A percentile compares a stretch with the other conserved stretches of the same genome.
Conservation (phyloP, 30 jellyfish, hydroid and myxozoan species). For the Hydra vulgaris region DNA sequence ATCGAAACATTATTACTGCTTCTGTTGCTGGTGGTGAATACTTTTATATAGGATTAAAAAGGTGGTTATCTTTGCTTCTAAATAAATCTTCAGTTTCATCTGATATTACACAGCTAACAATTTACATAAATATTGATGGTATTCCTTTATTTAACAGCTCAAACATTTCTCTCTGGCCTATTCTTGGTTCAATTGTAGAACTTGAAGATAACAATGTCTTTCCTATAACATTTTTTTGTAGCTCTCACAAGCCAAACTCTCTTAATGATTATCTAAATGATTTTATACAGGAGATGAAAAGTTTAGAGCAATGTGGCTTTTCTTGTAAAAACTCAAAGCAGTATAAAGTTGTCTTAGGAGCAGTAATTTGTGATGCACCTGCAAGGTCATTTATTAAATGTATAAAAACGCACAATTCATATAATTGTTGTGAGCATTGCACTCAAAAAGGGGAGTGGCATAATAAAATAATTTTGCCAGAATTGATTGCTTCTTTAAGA, state of each 20-base stretch:
- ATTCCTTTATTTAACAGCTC: conserved; percentile 19
- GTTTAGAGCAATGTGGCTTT: conserved; percentile 3
- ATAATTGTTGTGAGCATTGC: background rate
- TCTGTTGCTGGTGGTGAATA: conserved; percentile 16
- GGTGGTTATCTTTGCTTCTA: background rate
- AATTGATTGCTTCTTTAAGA: conserved; percentile 4
- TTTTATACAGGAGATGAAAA: conserved; percentile 6
- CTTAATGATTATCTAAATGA: conserved; percentile 17
- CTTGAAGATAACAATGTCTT: conserved; percentile 5
- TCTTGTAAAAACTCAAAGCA: background rate
- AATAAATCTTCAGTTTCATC: background rate
- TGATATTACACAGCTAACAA: background rate
- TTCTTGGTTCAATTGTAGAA: conserved; percentile 6
- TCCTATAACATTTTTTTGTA: conserved; percentile 29
- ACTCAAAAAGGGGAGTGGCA: background rate
- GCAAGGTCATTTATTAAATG: background rate
- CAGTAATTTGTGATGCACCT: conserved; percentile 29
- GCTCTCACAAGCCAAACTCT: conserved; percentile 26
- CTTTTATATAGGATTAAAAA: conserved; percentile 8
- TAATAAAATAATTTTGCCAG: background rate
- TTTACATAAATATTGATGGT: conserved; percentile 24
- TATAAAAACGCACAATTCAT: background rate
- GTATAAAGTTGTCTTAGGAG: background rate
- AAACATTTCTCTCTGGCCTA: conserved; percentile 24
- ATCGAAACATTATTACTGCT: background rate